Evolutionary conservation across 1,140 invertebrate species (phyloP), one percentile per base, ranked within the genome.

Genomic region (Leptinotarsa defecta): DNA sequence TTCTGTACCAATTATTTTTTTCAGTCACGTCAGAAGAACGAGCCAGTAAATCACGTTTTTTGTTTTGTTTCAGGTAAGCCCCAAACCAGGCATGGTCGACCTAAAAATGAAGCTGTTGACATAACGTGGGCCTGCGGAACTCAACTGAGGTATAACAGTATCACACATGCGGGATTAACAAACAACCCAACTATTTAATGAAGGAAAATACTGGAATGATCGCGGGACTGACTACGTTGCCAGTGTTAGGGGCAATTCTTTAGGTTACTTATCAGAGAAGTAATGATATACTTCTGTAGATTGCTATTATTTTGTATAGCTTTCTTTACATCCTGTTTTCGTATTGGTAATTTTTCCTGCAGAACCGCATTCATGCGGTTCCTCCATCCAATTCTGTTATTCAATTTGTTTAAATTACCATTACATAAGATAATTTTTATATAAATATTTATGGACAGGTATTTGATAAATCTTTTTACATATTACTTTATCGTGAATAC

Each of bases 81-180:
- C 19, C 20, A 61, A 71, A 71, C 20, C 49, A 49, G 20, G 15
- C 68, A 13, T 52, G n/a, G 49, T 63, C 19, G 70, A 71, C 70
- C 6, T 22, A 71, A 68, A 48, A 57, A 57, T 57, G 52, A 68
- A 27, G 24, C 43, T 43, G 43, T 68, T 43, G 67, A 43, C 67
- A 17, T 68, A 43, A n/a, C n/a, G 8, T 68, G 15, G 11, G 49
- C 67, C 43, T 61, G 34, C 57, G n/a, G 70, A 57, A 57, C 49
- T 20, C 70, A 62, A 62, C 48, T 71, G 70, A 71, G 70, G 70
- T 63, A 57, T 71, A 27, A 71, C 70, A 11, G 67, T 71, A 71
- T 71, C 70, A 71, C 70, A 71, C 70, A 71, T 71, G 70, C 49
- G 70, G 70, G 70, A 71, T 71, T 71, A 71, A 71, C 70, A 63